Base-by-base conservation (phyloP, 1,140 invertebrate genomes). In the Tetramorium simillimum region DNA sequence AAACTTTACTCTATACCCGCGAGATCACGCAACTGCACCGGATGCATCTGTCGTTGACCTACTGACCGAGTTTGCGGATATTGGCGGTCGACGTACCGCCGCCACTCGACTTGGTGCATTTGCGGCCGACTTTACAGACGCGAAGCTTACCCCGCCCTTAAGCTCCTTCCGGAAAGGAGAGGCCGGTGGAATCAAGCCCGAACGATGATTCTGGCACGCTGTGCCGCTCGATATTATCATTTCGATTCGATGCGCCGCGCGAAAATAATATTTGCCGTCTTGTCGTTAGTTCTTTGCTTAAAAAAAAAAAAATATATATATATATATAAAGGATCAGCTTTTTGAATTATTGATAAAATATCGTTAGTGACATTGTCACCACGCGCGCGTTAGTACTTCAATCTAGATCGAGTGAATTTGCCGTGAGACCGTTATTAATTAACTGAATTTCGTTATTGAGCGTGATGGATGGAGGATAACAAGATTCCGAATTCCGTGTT, bases 51-150 rank as follows among this genome's bases (percentile, higher is more conserved):
- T 90, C 88, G 91, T 92, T 90, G 92, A 92, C 92, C 93, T 82
- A 93, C 76, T 93, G 89, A 91, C 92, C 92, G 92, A 92, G 87
- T 93, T 93, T 87, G 53, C 86, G 67, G 84, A 82, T 88, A 86
- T 86, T 89, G 86, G 75, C 67, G 80, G 80, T 80, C 62, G 77
- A 80, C 65, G 78, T 81, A 69, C 60, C 78, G 40, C 80, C 80
- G 53, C 80, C 80, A 75, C 69, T 86, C 89, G 90, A 88, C 81
- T 78, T 77, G 84, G 84, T 56, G 84, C 81, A 90, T 86, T 85
- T 88, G 89, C 75, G 86, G 81, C 81, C 72, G 89, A 90, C 86
- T 88, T 90, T 90, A 90, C 67, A 90, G 86, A 72, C 51, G 37
- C 51, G 49, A 82, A 82, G 80, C 69, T 84, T 62, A 84, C 53